Evolutionary conservation across 2,888 invertebrate genomes (phyloP), one percentile per base, ranked within the genome.

Genomic region (Drosophila pegasa): DNA sequence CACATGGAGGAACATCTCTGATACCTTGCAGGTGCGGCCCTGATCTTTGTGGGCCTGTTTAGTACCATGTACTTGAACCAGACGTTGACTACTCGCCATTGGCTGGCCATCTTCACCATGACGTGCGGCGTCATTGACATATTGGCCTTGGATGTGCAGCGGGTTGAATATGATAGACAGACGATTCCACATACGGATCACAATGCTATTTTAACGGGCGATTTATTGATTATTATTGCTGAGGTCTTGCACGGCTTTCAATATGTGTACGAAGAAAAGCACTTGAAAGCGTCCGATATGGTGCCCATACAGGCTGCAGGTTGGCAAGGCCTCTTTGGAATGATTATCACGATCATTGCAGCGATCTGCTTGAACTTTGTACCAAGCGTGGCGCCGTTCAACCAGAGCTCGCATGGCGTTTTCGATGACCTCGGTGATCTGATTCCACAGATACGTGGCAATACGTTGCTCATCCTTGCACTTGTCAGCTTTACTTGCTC

Each of bases 201-300:
- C 41, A 97, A 97, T 91, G 95, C 95, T 55, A 94, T 98, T 51
- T 95, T 98, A 80, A 96, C 97, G 4, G 97, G 96, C 0, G 96
- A 96, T 91, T 91, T 96, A 71, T 93, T 96, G 33, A 95, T 96
- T 77, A 93, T 96, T 51, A 93, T 95, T 52, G 96, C 96, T 0
- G 96, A 96, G 90, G 94, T 99, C 50, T 94, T 99, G 76, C 95
- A 96, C 18, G 96, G 98, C 0, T 94, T 95, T 61, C 98, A 98
- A 93, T 98, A 98, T 96, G 98, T 99, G 0, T 95, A 97, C 71
- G 99, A 99, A 92, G 98, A 99, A 91, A 97, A 97, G 92, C 97
- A 95, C 91, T 95, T 99, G 0, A 93, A 95, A 64, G 95, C 96
- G 52, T 93, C 95, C 80, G 97, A 98, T 92, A 97, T 98, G 50